A percentile compares a stretch with the other conserved stretches of the same genome.
Evolutionary conservation across 1,140 invertebrate species (phyloP).

Genomic region (Platorchestia sp.): DNA sequence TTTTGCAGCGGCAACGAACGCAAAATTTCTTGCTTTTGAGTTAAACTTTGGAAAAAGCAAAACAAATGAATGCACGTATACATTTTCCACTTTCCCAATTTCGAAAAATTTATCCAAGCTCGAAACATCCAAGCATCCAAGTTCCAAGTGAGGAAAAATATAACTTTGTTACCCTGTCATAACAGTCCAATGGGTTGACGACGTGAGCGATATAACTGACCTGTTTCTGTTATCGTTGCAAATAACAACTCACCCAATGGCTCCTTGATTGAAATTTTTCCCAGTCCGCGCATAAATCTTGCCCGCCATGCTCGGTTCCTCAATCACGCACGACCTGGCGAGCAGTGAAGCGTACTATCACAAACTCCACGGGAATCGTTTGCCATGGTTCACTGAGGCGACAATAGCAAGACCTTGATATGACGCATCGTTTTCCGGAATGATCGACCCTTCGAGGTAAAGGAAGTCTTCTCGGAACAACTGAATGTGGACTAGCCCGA

Average conservation of each 20-base stretch:
- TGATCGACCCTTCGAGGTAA: slow-evolving; percentile 17
- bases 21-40: not conserved
- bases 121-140: not conserved
- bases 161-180: not conserved
- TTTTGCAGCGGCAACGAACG: not conserved
- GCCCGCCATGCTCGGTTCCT: not conserved
- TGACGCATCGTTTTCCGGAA: slow-evolving; percentile 25
- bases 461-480: not conserved
- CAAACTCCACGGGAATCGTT: slow-evolving; percentile 26
- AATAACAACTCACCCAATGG: not conserved
- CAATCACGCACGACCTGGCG: not conserved
- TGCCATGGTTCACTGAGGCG: not conserved
- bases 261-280: not conserved
- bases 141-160: not conserved
- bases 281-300: not conserved
- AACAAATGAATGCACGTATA: not conserved
- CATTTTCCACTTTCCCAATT: not conserved
- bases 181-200: not conserved
- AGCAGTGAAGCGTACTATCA: slow-evolving; percentile 48
- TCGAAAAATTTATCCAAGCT: not conserved
- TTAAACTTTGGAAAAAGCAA: not conserved
- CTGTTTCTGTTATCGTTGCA: not conserved
- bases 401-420: not conserved
- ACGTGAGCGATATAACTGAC: not conserved
- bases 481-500: not conserved